A percentile compares a stretch with the other conserved stretches of the same genome.
Conservation (phyloP, 1,140 invertebrate species). For the Agrypnia vestita region DNA sequence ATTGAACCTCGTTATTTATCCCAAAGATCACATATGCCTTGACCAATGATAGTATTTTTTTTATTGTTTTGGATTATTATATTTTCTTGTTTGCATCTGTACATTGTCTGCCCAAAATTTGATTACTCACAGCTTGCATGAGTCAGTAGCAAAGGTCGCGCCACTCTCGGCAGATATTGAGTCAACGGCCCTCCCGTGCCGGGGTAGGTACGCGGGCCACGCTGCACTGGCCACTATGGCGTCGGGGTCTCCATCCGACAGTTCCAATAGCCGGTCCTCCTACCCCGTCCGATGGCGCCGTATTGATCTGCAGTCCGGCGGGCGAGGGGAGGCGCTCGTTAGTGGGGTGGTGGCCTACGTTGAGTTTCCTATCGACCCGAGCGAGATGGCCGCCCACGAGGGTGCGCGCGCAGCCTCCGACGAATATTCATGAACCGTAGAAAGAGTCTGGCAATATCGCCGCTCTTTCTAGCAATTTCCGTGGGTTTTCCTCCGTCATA, state of each 20-base stretch:
- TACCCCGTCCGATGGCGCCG: conserved; percentile 21
- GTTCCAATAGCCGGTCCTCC: conserved; percentile 25
- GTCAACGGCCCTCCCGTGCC: conserved; percentile 15
- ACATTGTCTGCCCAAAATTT: too few species aligned
- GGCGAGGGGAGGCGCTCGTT: conserved; percentile 31
- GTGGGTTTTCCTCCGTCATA: conserved; percentile 40
- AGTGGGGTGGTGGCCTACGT: conserved; percentile 24
- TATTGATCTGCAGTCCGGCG: conserved; percentile 50
- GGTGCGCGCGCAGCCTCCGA: conserved; percentile 45
- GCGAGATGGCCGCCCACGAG: conserved; percentile 46
- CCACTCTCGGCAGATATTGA: conserved; percentile 19
- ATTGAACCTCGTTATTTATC: too few species aligned
- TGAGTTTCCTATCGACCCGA: conserved; percentile 45
- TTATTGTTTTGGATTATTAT: too few species aligned
- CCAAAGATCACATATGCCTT: too few species aligned
- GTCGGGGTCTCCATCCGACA: conserved; percentile 31
- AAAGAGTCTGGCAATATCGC: neutral
- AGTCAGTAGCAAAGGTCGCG: conserved; percentile 3
- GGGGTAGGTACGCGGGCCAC: neutral
- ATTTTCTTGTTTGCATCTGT: too few species aligned
- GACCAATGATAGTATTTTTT: too few species aligned
- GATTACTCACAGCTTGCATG: too few species aligned
- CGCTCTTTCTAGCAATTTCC: conserved; percentile 17
- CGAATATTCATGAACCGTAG: conserved; percentile 47
- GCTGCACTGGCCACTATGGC: conserved; percentile 31